Percentiles rank a stretch among this genome's conserved stretches.
Conservation (phyloP, 2,797 vertebrate species). For the Masticophis lateralis region DNA sequence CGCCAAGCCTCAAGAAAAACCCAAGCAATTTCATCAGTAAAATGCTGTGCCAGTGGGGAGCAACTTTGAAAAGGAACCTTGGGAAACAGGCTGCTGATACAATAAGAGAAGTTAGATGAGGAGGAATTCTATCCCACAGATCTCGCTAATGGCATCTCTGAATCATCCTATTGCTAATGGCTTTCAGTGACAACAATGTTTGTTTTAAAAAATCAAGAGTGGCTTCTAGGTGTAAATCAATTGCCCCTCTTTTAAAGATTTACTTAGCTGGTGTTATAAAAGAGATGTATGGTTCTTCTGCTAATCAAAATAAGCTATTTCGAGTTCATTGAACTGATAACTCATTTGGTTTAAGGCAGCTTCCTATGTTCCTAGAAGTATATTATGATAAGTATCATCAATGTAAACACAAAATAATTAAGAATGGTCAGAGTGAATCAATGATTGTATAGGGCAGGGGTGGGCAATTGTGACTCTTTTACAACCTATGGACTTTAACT, state of each 20-base stretch:
- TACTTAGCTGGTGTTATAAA: not conserved
- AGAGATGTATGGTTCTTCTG: not conserved
- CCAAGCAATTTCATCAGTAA: not conserved
- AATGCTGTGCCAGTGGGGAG: not conserved
- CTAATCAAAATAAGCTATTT: too few species aligned
- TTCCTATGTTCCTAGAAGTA: not conserved
- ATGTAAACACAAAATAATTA: not conserved
- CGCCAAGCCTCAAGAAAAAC: not conserved
- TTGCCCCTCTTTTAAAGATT: not conserved
- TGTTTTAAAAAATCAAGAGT: not conserved
- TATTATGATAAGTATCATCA: not conserved
- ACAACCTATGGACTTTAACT: too few species aligned
- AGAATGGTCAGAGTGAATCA: not conserved
- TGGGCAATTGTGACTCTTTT: too few species aligned
- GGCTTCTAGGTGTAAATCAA: not conserved
- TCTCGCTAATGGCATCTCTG: not conserved
- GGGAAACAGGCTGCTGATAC: not conserved
- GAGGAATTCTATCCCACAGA: not conserved
- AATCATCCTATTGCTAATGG: not conserved
- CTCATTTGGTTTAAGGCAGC: not conserved
- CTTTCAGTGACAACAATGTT: not conserved
- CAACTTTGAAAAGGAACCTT: not conserved
- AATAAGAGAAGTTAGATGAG: not conserved
- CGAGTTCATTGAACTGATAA: too few species aligned
- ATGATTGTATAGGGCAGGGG: not conserved